A percentile compares a stretch with the other conserved stretches of the same genome.
These are phyloP conservation scores for Pocillopora grandis DNA, from an alignment of 92 coral and sea anemone genomes.

Conservation along the genomic window DNA sequence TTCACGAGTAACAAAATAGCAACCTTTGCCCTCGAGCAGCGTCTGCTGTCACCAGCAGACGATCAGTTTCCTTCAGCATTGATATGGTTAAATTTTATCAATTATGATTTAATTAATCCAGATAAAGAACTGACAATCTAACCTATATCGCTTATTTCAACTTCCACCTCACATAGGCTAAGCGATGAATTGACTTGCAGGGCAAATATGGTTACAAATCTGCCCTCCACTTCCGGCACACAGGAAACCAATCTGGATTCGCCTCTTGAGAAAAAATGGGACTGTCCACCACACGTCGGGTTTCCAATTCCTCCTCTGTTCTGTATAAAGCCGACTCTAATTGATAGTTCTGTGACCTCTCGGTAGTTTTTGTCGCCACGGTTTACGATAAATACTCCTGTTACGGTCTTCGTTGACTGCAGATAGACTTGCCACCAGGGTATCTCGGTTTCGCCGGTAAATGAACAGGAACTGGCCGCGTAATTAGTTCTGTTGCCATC, in stretches of 20 bases:
- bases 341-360: not conserved
- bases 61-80: too few relatives aligned
- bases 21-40: too few relatives aligned
- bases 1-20: too few relatives aligned
- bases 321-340: not conserved
- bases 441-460: constrained; percentile 9
- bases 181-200: constrained; percentile 9
- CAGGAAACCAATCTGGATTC: constrained; percentile 8
- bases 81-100: too few relatives aligned
- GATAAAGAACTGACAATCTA: not conserved
- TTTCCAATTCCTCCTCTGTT: not conserved
- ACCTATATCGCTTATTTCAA: constrained; percentile 29
- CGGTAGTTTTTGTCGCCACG: constrained; percentile 21
- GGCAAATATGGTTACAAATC: constrained; percentile 15
- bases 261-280: constrained; percentile 12
- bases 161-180: constrained; percentile 34
- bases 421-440: constrained; percentile 21
- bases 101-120: too few relatives aligned
- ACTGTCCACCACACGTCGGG: constrained; percentile 17
- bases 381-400: constrained; percentile 10
- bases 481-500: constrained; percentile 19
- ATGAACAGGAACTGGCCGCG: constrained; percentile 18
- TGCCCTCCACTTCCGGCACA: constrained; percentile 1
- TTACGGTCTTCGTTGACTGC: not conserved
- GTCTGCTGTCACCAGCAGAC: too few relatives aligned